Evolutionary conservation across 2,888 invertebrate species (phyloP).

Genomic region (Orchesella flavescens): DNA sequence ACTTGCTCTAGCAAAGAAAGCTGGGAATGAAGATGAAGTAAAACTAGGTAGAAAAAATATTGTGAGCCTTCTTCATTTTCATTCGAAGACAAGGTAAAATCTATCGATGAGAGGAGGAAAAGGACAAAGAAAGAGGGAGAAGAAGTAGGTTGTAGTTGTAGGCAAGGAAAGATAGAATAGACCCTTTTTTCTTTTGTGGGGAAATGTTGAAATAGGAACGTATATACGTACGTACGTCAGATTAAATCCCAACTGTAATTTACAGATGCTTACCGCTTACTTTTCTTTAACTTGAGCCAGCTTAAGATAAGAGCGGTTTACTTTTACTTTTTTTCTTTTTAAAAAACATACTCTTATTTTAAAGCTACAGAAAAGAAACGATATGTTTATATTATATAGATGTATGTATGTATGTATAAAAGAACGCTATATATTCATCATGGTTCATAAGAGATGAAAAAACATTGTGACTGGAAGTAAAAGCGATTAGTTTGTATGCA

Average conservation of each 20-base stretch:
- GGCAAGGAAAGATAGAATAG: too few relatives aligned
- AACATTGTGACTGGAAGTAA: conserved; percentile 51
- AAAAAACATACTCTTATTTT: conserved; percentile 2
- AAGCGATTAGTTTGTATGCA: conserved; percentile 67
- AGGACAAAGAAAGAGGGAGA: conserved; percentile 5
- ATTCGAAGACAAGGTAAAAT: too few relatives aligned
- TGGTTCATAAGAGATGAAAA: conserved; percentile 32
- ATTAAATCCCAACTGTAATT: conserved; percentile 63
- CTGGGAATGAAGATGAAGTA: too few relatives aligned
- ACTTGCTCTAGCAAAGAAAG: too few relatives aligned
- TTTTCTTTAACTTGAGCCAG: conserved; percentile 53
- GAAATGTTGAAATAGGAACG: too few relatives aligned
- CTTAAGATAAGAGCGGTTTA: conserved; percentile 59
- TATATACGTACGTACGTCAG: conserved; percentile 51
- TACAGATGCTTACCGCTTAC: conserved; percentile 62
- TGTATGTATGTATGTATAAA: conserved; percentile 22
- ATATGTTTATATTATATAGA: conserved; percentile 1
- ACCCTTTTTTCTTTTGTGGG: conserved; percentile 1
- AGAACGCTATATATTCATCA: conserved; percentile 8
- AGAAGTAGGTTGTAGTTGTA: too few relatives aligned
- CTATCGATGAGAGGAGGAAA: neutral
- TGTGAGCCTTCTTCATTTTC: too few relatives aligned
- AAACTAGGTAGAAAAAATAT: too few relatives aligned
- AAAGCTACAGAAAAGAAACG: conserved; percentile 16
- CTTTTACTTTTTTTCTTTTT: too few relatives aligned